Conservation (phyloP, 2,113 vertebrate genomes). For the Crotophaga sulcirostris region DNA sequence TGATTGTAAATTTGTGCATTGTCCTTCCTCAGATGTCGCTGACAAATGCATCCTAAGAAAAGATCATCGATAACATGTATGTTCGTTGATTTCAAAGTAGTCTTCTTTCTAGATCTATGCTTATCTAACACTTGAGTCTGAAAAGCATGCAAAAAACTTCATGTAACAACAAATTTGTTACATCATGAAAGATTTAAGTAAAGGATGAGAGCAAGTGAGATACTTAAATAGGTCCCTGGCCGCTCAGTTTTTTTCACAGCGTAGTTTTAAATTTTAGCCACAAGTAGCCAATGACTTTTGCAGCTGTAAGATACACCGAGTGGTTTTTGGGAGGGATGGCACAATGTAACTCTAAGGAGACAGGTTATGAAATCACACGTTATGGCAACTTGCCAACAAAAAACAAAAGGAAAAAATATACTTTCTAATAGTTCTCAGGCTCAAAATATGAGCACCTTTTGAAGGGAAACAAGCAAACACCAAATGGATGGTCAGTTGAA, state of each 20-base stretch:
- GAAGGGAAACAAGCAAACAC: not conserved
- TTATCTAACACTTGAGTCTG: not conserved
- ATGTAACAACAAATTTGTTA: not conserved
- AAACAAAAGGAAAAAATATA: not conserved
- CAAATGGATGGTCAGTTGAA: not conserved
- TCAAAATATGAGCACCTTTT: not conserved
- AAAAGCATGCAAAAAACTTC: not conserved
- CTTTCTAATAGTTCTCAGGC: not conserved
- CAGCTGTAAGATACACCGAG: not conserved
- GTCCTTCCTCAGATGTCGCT: not conserved
- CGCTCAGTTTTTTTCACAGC: not conserved
- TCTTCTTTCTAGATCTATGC: not conserved
- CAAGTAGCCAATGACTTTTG: not conserved
- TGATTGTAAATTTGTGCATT: not conserved
- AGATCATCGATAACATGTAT: not conserved
- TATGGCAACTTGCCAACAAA: not conserved
- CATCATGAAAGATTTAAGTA: not conserved
- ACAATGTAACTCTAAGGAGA: not conserved
- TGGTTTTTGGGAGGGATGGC: not conserved
- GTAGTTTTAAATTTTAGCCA: not conserved
- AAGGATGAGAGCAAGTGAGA: not conserved
- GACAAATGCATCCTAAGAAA: not conserved
- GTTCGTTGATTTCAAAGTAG: not conserved
- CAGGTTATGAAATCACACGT: not conserved
- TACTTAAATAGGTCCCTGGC: not conserved